phyloP scores from a whole-genome alignment of 2,113 vertebrate genomes.

The Syngnathus scovelli region DNA sequence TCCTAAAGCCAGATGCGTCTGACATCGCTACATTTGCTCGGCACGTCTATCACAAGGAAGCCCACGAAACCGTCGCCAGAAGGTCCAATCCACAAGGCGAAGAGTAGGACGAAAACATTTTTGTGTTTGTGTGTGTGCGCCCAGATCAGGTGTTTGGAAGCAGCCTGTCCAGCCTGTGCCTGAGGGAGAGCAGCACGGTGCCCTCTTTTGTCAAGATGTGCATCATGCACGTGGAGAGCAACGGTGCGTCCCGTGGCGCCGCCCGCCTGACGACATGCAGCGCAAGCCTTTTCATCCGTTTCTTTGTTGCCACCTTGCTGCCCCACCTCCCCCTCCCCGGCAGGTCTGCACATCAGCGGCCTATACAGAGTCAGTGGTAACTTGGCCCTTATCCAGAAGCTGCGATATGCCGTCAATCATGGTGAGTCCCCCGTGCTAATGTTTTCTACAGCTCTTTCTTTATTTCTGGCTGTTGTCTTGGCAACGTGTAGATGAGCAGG shows the following conservation, averaged over 20 bases:
- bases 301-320: not conserved
- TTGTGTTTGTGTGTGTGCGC: not conserved
- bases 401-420: conserved; percentile 89
- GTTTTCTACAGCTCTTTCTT: not conserved
- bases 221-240: conserved; percentile 89
- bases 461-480: not conserved
- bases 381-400: conserved; percentile 93
- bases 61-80: not conserved
- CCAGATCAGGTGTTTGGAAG: conserved; percentile 95
- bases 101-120: not conserved
- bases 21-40: not conserved
- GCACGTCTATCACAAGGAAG: not conserved
- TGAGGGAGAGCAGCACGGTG: conserved; percentile 82
- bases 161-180: conserved; percentile 84
- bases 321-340: not conserved
- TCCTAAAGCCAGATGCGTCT: not conserved
- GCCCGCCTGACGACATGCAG: conserved; percentile 17
- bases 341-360: conserved; percentile 85
- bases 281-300: not conserved
- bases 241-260: conserved; percentile 65
- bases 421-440: conserved; percentile 61
- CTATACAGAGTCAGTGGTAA: conserved; percentile 95
- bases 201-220: conserved; percentile 87
- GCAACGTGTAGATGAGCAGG: conserved; percentile 80
- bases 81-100: too few species aligned